Conservation (phyloP, 2,888 invertebrate species). For the Bellardia bayeri region DNA sequence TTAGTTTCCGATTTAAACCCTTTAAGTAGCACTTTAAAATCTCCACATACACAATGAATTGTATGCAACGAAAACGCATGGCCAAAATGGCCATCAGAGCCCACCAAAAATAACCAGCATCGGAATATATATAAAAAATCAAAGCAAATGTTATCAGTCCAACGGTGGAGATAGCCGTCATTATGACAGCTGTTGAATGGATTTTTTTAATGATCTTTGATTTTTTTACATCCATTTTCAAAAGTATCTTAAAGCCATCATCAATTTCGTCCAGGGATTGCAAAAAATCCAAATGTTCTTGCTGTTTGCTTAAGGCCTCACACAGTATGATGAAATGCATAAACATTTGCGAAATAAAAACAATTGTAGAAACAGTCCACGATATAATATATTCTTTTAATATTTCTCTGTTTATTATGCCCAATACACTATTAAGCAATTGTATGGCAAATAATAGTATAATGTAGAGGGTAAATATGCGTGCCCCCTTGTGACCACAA, state of each 20-base stretch:
- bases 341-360: constrained; percentile 64
- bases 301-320: constrained; percentile 64
- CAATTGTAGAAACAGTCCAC: constrained; percentile 64
- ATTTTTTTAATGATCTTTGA: background rate
- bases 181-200: background rate
- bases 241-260: constrained; percentile 57
- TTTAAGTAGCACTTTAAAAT: constrained; percentile 45
- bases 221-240: constrained; percentile 48
- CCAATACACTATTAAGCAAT: constrained; percentile 38
- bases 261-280: constrained; percentile 59
- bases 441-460: constrained; percentile 18
- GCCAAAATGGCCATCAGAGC: constrained; percentile 65
- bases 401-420: constrained; percentile 41
- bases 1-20: constrained; percentile 63
- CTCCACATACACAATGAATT: constrained; percentile 65
- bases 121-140: background rate
- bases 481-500: background rate
- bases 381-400: constrained; percentile 62
- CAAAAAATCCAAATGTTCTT: constrained; percentile 67
- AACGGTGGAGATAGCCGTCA: constrained; percentile 16
- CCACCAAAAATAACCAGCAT: constrained; percentile 50
- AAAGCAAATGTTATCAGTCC: constrained; percentile 34
- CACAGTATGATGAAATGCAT: constrained; percentile 68
- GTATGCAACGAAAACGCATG: constrained; percentile 66
- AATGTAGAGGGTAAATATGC: constrained; percentile 39